Base-by-base conservation (phyloP, 2,888 invertebrate genomes). In the Drosophila planitibia region DNA sequence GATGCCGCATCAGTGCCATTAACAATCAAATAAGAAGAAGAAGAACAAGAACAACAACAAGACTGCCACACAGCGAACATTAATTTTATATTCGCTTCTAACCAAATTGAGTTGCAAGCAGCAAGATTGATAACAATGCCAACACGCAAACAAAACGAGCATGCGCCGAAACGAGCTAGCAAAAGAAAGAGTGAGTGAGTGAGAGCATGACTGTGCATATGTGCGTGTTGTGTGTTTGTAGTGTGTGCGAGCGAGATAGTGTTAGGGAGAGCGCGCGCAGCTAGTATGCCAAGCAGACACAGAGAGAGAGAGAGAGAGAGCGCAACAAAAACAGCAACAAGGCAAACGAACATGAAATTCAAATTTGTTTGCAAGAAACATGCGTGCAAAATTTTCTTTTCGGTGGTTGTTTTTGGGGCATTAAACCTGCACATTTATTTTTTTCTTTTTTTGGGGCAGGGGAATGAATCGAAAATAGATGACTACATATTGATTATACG, bases 401-500 rank as follows among this genome's bases (percentile, higher is more conserved):
- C 74, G 63, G 74, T 81, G 66, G 65, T 70, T 70, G 73, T 68
- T 73, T 63, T 62, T 79, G 70, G 82, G 73, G 73, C 73, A 70
- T 79, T 82, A 79, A 81, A 81, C 81, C 76, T 82, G 76, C 60
- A 59, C 57, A 32, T 35, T 39, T 6, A 32, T 14, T 32, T 44
- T 16, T 22, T 12, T 22, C 16, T 32, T 30, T n/a, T 9, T 60
- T 53, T 14, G 22, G 47, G 60, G 47, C 47, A 57, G 37, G 61
- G 60, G 70, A 60, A 65, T 49, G 62, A 57, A 64, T 69, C 71
- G 70, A 78, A 83, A 81, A 83, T 83, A 76, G 74, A 84, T 86
- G 89, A 76, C 84, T 81, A 89, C 87, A 84, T 85, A 89, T 89
- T 85, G 89, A 85, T 85, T 85, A 84, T 82, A 85, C 76, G 87